Conservation (phyloP, 30 jellyfish, hydroid and myxozoan genomes). For the Cassiopea andromeda region DNA sequence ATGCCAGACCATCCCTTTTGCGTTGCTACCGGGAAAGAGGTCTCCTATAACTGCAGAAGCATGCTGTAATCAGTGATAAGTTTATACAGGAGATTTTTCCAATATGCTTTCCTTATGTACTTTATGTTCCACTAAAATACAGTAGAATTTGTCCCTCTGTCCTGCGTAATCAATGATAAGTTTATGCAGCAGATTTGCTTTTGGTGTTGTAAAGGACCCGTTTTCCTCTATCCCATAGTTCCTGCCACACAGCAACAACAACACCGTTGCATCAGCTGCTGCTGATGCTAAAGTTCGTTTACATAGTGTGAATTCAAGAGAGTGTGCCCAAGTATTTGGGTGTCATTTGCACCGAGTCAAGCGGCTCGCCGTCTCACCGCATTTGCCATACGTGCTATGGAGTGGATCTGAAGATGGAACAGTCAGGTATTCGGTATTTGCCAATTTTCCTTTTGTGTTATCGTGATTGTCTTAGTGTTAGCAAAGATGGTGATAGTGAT, state of each 20-base stretch:
- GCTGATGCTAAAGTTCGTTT: conserved; percentile 92
- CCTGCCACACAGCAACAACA: conserved; percentile 82
- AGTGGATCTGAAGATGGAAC: conserved; percentile 99
- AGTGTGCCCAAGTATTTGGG: conserved; percentile 75
- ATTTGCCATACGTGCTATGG: conserved; percentile 89
- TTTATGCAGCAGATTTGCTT: too few species aligned
- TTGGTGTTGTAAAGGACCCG: not conserved
- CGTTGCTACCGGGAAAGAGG: too few species aligned
- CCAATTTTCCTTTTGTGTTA: not conserved
- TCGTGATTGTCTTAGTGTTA: not conserved
- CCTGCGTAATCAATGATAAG: too few species aligned
- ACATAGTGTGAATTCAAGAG: conserved; percentile 60
- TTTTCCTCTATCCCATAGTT: conserved; percentile 52
- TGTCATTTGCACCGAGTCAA: conserved; percentile 94
- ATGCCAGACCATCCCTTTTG: too few species aligned
- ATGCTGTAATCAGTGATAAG: too few species aligned
- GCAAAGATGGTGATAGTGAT: not conserved
- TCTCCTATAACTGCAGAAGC: too few species aligned
- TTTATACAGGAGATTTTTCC: too few species aligned
- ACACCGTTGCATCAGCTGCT: conserved; percentile 86
- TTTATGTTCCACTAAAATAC: too few species aligned
- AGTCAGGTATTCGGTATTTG: conserved; percentile 67
- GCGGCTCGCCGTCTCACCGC: conserved; percentile 89
- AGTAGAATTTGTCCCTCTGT: too few species aligned
- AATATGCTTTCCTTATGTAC: too few species aligned